Percentiles rank a stretch among this genome's conserved stretches.
phyloP scores from a whole-genome alignment of 2,113 vertebrate species.

The Pelodiscus sinensis region DNA sequence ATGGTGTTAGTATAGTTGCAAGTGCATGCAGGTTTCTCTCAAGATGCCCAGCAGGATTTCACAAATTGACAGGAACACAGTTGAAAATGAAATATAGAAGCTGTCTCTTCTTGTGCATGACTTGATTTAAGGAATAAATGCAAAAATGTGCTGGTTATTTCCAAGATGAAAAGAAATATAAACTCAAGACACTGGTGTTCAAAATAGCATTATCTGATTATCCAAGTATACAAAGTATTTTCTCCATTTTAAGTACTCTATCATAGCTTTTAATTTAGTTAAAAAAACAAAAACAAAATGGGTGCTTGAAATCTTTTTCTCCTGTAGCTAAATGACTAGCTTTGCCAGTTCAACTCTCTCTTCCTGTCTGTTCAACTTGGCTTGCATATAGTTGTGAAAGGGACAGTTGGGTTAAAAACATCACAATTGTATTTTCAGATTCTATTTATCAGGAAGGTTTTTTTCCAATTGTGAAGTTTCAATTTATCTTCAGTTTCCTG shows the following conservation, averaged over 20 bases:
- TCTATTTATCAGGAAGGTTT: neutral
- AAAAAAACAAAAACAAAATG: neutral
- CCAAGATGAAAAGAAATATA: neutral
- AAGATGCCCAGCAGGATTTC: slow-evolving; percentile 37
- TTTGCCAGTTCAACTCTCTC: neutral
- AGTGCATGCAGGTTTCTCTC: slow-evolving; percentile 16
- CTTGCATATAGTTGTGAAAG: neutral
- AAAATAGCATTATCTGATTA: neutral
- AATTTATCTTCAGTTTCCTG: neutral
- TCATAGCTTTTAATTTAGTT: neutral
- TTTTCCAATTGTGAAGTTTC: neutral
- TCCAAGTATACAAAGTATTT: neutral
- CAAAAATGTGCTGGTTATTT: neutral
- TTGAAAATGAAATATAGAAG: slow-evolving; percentile 47
- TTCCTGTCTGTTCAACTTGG: neutral
- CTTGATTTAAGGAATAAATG: neutral
- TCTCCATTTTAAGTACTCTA: neutral
- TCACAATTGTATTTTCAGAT: neutral
- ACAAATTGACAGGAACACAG: slow-evolving; percentile 25
- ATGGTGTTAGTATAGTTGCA: neutral
- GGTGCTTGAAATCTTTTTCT: neutral
- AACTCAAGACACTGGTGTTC: neutral
- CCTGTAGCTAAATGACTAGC: neutral
- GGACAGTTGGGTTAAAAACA: neutral
- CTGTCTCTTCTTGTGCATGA: neutral